Evolutionary conservation across 2,113 vertebrate species (phyloP).

Genomic region (Ptilorrhoa leucosticta): DNA sequence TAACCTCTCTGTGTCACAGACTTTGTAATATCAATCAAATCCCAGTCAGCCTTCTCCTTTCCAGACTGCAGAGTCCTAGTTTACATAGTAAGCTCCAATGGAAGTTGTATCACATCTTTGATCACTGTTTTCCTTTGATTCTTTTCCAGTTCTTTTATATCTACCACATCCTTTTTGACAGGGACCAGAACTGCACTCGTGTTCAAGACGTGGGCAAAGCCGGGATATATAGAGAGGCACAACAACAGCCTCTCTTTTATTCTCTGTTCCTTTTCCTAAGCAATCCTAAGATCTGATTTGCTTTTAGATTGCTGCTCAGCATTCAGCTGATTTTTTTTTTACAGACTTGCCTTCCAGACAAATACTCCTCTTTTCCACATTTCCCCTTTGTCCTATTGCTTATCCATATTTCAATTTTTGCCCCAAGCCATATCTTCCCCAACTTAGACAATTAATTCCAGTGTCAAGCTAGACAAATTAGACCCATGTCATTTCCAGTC

Average conservation of each 20-base stretch:
- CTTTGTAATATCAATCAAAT: background rate
- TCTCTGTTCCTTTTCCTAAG: background rate
- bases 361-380: background rate
- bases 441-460: background rate
- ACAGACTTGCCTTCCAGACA: background rate
- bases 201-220: background rate
- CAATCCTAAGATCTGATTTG: background rate
- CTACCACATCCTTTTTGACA: background rate
- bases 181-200: background rate
- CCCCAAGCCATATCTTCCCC: background rate
- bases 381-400: background rate
- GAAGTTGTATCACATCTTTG: background rate
- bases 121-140: background rate
- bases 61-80: background rate
- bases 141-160: background rate
- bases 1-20: background rate
- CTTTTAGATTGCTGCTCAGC: background rate
- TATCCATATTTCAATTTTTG: background rate
- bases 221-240: background rate
- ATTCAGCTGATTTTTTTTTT: background rate
- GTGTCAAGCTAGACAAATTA: background rate
- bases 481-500: background rate
- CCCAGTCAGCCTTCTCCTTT: background rate
- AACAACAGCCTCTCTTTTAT: background rate
- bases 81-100: background rate